A percentile compares a stretch with the other conserved stretches of the same genome.
These are phyloP conservation scores for Drosophila prolongata DNA, from an alignment of 2,888 invertebrate genomes.

Conservation along the genomic window DNA sequence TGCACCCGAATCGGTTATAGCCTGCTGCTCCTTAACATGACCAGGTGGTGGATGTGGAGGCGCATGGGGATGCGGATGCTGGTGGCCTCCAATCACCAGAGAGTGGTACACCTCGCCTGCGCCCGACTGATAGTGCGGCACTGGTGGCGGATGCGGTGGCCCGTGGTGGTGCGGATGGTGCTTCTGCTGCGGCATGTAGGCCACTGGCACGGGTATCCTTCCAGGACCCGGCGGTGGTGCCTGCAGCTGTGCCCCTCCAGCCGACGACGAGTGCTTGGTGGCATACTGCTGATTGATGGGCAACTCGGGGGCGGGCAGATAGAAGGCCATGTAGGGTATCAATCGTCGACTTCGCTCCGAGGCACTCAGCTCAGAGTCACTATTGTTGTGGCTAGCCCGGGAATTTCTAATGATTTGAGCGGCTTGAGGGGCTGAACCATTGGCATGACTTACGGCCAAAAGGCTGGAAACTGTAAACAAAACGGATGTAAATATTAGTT, in stretches of 20 bases:
- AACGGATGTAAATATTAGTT: not conserved
- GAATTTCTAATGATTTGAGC: conserved; percentile 7
- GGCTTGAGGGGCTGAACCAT: conserved; percentile 1
- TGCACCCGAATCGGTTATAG: conserved; percentile 55
- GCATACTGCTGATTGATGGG: conserved; percentile 84
- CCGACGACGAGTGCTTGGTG: conserved; percentile 66
- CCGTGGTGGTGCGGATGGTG: conserved; percentile 45
- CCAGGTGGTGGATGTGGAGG: conserved; percentile 54
- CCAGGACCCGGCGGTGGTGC: conserved; percentile 62
- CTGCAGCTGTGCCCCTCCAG: conserved; percentile 59
- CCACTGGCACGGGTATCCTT: conserved; percentile 78
- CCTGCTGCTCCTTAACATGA: conserved; percentile 48
- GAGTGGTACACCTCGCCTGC: conserved; percentile 80
- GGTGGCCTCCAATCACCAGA: conserved; percentile 60
- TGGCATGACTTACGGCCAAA: not conserved
- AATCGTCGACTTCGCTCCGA: conserved; percentile 89
- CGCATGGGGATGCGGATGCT: conserved; percentile 53
- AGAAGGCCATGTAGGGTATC: conserved; percentile 93
- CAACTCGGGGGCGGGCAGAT: conserved; percentile 87
- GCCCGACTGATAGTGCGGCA: conserved; percentile 63
- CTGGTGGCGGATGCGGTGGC: conserved; percentile 27
- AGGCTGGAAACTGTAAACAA: conserved; percentile 11
- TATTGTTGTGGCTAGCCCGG: conserved; percentile 33
- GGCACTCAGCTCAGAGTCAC: conserved; percentile 77
- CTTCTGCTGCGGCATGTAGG: conserved; percentile 75